Base-by-base conservation (phyloP, 2,888 invertebrate genomes). In the Cheilosia vernalis region DNA sequence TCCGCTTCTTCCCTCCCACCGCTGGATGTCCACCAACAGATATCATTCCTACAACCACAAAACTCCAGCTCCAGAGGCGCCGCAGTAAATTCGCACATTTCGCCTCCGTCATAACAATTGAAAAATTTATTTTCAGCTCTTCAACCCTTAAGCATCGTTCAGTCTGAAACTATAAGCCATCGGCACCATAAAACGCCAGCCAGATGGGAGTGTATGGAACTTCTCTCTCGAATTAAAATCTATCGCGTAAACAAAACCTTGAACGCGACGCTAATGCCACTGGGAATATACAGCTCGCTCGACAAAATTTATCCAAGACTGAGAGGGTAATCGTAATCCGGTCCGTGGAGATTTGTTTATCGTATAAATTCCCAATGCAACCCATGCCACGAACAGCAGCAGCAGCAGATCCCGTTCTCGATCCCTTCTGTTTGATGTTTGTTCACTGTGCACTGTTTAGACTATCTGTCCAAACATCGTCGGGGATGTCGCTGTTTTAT, bases 71-170 rank as follows among this genome's bases (percentile, higher is more conserved):
- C 49, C 63, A 64, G 53, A 72, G 83, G 83, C 83, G 72, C 83
- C 83, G 67, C 70, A 64, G 55, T 42, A 77, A 77, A 77, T 72
- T 83, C 78, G 83, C 83, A 83, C 83, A 83, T 83, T 83, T 78
- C 56, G 55, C 55, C 73, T 73, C 51, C 19, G 63, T 83, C 60
- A 73, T 78, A 83, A 83, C 78, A 83, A 67, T 49, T 3, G 33
- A 47, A 44, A 72, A 24, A 24, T 77, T 83, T 78, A 61, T 63
- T 73, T 67, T 47, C 51, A 44, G 17, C 33, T 53, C 42, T 15
- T 66, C n/a, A 19, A 58, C 17, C 13, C 24, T 37, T 40, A 37
- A 44, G 40, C 51, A 60, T 37, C 15, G 17, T 30, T 44, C 55
- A 24, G 15, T 1, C 13, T 1, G 24, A 17, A 10, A 4, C 53